Evolutionary conservation across 2,113 vertebrate genomes (phyloP).

Genomic region (Daphoenositta chrysoptera): DNA sequence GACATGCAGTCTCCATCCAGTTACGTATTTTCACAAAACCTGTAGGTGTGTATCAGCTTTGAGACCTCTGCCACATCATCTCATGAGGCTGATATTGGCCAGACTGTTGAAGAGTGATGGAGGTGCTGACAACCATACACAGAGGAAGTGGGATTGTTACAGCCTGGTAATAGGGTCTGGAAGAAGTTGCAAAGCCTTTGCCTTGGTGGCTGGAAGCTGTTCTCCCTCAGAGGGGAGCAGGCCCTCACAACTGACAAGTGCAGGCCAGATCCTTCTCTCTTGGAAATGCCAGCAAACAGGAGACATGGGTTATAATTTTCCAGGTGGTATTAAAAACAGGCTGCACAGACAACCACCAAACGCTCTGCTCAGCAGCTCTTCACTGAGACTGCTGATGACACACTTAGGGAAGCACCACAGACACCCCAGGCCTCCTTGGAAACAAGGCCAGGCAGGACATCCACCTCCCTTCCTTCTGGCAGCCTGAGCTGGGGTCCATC

Average conservation of each 20-base stretch:
- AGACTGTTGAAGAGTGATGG: not conserved
- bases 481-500: not conserved
- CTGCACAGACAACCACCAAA: not conserved
- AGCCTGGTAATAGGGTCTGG: not conserved
- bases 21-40: not conserved
- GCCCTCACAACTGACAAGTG: not conserved
- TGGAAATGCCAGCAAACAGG: not conserved
- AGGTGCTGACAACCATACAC: not conserved
- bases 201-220: not conserved
- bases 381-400: not conserved
- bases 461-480: not conserved
- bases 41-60: not conserved
- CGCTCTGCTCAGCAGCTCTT: not conserved
- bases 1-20: not conserved
- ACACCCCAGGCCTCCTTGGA: not conserved
- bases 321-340: not conserved
- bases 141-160: not conserved
- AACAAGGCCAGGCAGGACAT: not conserved
- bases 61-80: not conserved
- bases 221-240: not conserved
- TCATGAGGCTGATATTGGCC: not conserved
- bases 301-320: not conserved
- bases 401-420: not conserved
- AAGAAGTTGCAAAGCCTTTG: not conserved
- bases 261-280: not conserved